A percentile compares a stretch with the other conserved stretches of the same genome.
These are phyloP conservation scores for Chloroceryle amazona DNA, from an alignment of 2,797 vertebrate genomes.

Conservation along the genomic window DNA sequence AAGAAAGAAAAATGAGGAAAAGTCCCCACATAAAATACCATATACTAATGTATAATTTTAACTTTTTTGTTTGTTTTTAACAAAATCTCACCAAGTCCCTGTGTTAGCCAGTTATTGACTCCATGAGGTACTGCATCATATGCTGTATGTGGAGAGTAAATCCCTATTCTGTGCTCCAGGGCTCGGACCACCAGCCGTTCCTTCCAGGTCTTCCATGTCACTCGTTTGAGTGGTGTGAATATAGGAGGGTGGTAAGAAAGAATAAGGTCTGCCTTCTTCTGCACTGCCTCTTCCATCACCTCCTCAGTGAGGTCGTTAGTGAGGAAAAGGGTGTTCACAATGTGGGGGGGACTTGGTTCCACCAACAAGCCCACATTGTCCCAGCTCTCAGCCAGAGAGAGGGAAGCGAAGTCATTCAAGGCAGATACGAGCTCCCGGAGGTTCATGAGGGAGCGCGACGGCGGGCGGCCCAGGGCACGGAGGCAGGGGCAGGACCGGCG, in stretches of 20 bases:
- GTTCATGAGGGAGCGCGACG: conserved; percentile 81
- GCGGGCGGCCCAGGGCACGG: neutral
- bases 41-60: neutral
- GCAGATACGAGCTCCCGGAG: conserved; percentile 85
- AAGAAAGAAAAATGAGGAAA: neutral
- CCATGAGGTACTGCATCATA: conserved; percentile 90
- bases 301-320: conserved; percentile 92
- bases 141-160: conserved; percentile 96
- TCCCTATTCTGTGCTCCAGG: conserved; percentile 87
- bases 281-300: conserved; percentile 91
- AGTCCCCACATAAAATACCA: neutral
- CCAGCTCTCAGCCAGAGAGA: conserved; percentile 93
- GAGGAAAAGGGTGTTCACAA: conserved; percentile 87
- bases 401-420: conserved; percentile 89
- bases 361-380: conserved; percentile 96
- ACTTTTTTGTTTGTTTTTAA: neutral
- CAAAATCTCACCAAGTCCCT: conserved; percentile 88
- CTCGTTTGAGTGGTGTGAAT: conserved; percentile 87
- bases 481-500: neutral
- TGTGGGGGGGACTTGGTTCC: conserved; percentile 88
- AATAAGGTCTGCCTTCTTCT: conserved; percentile 85
- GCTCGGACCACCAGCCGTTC: conserved; percentile 89
- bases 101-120: conserved; percentile 92
- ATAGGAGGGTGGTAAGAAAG: conserved; percentile 95
- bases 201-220: conserved; percentile 91